These are phyloP conservation scores for Psophia crepitans DNA, from an alignment of 2,113 vertebrate species.

Conservation along the genomic window DNA sequence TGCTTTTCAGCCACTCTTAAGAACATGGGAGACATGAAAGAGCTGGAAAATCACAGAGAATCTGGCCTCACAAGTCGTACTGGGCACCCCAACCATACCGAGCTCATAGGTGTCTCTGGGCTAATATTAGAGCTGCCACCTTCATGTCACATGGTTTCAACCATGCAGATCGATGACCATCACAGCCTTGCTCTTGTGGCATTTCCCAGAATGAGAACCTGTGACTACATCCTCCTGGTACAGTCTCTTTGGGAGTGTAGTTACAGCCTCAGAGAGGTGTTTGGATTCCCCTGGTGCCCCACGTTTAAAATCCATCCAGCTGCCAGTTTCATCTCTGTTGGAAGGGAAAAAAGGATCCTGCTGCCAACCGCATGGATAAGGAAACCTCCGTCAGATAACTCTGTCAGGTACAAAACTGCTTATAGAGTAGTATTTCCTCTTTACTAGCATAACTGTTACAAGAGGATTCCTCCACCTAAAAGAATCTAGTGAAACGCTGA, in stretches of 20 bases:
- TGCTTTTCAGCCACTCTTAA: background rate
- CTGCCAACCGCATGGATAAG: background rate
- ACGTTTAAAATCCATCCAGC: background rate
- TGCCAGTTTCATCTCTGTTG: background rate
- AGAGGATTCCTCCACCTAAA: background rate
- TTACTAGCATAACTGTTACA: background rate
- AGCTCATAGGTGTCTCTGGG: background rate
- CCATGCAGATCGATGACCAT: background rate
- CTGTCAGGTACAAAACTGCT: background rate
- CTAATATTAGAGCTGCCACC: background rate
- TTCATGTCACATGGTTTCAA: background rate
- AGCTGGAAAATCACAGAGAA: background rate
- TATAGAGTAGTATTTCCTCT: background rate
- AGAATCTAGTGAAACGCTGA: background rate
- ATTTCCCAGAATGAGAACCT: background rate
- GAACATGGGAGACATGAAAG: background rate
- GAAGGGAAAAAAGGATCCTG: background rate
- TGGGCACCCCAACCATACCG: fast-evolving
- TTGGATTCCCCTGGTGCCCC: background rate
- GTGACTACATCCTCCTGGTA: background rate
- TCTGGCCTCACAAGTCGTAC: background rate
- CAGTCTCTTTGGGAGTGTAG: background rate
- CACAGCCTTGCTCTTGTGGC: background rate
- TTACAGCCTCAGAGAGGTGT: background rate
- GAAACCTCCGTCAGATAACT: background rate